Conservation (phyloP, 2,113 vertebrate species). For the Paraplagusia blochii region DNA sequence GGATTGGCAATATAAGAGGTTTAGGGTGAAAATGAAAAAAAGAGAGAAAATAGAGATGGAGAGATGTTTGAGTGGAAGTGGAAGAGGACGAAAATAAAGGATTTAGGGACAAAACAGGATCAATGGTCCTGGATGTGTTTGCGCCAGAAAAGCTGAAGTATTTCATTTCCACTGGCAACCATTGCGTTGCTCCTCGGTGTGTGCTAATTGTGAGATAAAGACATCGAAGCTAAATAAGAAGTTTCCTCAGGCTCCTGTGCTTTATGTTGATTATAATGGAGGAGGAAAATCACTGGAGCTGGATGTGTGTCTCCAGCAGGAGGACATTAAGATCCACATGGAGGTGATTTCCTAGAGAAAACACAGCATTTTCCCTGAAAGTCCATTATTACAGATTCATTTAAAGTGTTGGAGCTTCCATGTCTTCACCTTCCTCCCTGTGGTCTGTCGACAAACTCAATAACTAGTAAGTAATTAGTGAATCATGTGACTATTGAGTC, state of each 20-base stretch:
- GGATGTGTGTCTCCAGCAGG: background rate
- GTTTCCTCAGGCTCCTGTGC: too few relatives aligned
- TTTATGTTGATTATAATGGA: too few relatives aligned
- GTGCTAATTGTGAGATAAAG: slow-evolving; percentile 46
- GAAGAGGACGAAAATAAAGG: slow-evolving; percentile 27
- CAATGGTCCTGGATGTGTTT: slow-evolving; percentile 42
- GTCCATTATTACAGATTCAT: too few relatives aligned
- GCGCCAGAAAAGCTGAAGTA: slow-evolving; percentile 20
- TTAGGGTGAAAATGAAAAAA: slow-evolving; percentile 50
- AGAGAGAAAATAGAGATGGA: slow-evolving; percentile 28
- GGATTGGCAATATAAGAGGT: slow-evolving; percentile 49
- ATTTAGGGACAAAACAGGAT: slow-evolving; percentile 46
- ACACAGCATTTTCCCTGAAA: too few relatives aligned
- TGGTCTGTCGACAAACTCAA: too few relatives aligned
- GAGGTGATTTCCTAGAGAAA: too few relatives aligned
- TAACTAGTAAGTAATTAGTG: too few relatives aligned
- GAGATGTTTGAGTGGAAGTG: slow-evolving; percentile 9
- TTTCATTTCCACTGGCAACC: slow-evolving; percentile 43
- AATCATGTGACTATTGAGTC: too few relatives aligned
- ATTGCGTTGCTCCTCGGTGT: slow-evolving; percentile 21
- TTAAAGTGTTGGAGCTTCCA: too few relatives aligned
- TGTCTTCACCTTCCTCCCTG: too few relatives aligned
- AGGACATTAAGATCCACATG: too few relatives aligned
- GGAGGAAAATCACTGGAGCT: too few relatives aligned
- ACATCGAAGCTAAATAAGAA: slow-evolving; percentile 5